Percentiles rank a stretch among this genome's conserved stretches.
These are phyloP conservation scores for Rhabdophis nuchalis DNA, from an alignment of 2,797 vertebrate genomes.

Conservation along the genomic window DNA sequence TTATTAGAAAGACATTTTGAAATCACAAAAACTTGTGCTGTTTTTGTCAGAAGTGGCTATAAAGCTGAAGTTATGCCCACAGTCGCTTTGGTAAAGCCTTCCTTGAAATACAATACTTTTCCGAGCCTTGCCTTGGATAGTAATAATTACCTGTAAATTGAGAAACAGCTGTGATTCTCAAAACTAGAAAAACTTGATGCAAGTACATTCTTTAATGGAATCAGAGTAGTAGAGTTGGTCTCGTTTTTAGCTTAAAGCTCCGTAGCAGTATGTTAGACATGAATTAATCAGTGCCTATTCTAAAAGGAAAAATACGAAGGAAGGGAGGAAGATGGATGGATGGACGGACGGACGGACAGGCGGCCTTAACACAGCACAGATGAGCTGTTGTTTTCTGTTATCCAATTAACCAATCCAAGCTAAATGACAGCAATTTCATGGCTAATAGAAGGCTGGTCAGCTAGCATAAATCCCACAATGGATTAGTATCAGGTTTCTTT, in stretches of 20 bases:
- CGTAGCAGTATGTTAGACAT: conserved; percentile 43
- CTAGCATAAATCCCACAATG: conserved; percentile 65
- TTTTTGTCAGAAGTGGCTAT: conserved; percentile 43
- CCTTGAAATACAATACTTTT: conserved; percentile 65
- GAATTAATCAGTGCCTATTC: conserved; percentile 39
- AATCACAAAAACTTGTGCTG: conserved; percentile 17
- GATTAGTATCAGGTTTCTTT: conserved; percentile 73
- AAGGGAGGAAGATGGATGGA: not conserved
- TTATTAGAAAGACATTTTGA: conserved; percentile 18
- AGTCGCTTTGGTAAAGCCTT: conserved; percentile 62
- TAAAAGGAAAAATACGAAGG: not conserved
- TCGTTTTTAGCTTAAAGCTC: conserved; percentile 41
- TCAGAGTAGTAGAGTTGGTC: conserved; percentile 62
- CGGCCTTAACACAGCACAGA: conserved; percentile 37
- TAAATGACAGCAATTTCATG: conserved; percentile 86
- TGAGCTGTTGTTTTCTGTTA: conserved; percentile 71
- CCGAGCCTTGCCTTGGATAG: conserved; percentile 72
- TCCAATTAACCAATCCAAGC: conserved; percentile 80
- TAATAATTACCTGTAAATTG: conserved; percentile 87
- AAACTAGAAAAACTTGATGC: conserved; percentile 80
- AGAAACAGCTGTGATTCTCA: conserved; percentile 79
- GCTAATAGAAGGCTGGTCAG: conserved; percentile 77
- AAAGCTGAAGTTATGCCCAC: conserved; percentile 27
- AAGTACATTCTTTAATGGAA: conserved; percentile 63
- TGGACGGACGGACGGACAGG: not conserved